Base-by-base conservation (phyloP, 2,888 invertebrate species). In the Limnephilus marmoratus region DNA sequence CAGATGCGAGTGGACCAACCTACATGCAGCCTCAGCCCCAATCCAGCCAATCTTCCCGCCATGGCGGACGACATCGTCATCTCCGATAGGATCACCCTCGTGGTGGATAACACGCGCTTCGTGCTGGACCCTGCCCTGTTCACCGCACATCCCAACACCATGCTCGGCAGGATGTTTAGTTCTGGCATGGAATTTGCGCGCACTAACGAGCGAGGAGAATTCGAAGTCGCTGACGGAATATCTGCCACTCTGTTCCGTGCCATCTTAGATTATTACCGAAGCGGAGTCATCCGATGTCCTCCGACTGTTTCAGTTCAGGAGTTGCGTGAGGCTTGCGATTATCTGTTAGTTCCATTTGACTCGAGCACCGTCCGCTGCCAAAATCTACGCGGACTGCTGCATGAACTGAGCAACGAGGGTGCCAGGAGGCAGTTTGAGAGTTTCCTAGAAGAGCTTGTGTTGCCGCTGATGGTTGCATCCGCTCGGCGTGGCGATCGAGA, bases 401-500 rank as follows among this genome's bases (percentile, higher is more conserved):
- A 99, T 95, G 99, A 99, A 96, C 96, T 99, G 90, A 99, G 99
- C 85, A 99, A 99, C 96, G 99, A 99, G 95, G 99, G 99, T n/a
- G 99, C 99, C 0, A 97, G 99, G 4, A 97, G 98, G 94, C 99
- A 99, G 95, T 99, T 99, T 95, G 99, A 99, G 95, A 97, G 98
- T 24, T 99, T 99, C 95, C 97, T 99, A 5, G 99, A 99, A 95
- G 98, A 99, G 93, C 96, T 99, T 29, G 99, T 99, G 94, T 96
- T 99, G 91, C 99, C 99, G 0, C 96, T 99, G 92, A 99, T 99
- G 99, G 99, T 99, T 80, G 98, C 98, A 94, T 98, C 98, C 0
- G 98, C 98, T 0, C 97, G 99, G 96, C 97, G 99, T 91, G 99
- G 99, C 0, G 99, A 99, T 95, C 96, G 99, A 12, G 99, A 99